Conservation (phyloP, 1,140 invertebrate genomes). For the Solenopsis fugax region DNA sequence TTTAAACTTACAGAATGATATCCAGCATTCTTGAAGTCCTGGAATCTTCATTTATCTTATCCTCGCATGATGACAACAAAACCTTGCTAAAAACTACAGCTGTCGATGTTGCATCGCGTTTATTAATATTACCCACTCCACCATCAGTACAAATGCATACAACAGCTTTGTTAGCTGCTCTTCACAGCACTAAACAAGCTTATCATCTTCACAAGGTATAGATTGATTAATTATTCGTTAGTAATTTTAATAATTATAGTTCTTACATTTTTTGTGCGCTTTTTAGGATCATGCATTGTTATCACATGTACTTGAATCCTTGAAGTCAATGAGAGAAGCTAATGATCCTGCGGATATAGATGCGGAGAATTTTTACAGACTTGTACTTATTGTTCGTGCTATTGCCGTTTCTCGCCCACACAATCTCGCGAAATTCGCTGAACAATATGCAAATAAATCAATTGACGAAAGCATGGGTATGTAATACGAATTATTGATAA, state of each 20-base stretch:
- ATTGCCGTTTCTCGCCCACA: conserved; percentile 94
- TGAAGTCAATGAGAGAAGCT: conserved; percentile 89
- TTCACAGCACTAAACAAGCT: conserved; percentile 90
- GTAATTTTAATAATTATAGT: neutral
- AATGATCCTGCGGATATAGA: conserved; percentile 90
- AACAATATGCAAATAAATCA: conserved; percentile 87
- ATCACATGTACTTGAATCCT: conserved; percentile 91
- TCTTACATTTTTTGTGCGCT: neutral
- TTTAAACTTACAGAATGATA: conserved; percentile 88
- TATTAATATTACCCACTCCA: conserved; percentile 95
- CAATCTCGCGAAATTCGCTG: conserved; percentile 93
- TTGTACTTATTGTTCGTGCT: conserved; percentile 93
- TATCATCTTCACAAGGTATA: conserved; percentile 96
- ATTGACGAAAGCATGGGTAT: conserved; percentile 86
- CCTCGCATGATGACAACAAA: conserved; percentile 84
- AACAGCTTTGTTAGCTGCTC: conserved; percentile 92
- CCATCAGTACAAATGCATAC: conserved; percentile 92
- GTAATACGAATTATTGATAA: neutral
- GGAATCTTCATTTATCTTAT: conserved; percentile 89
- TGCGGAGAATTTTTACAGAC: conserved; percentile 96
- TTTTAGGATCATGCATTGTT: conserved; percentile 93
- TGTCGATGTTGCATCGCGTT: conserved; percentile 91
- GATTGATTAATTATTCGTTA: neutral
- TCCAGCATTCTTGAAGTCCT: conserved; percentile 92
- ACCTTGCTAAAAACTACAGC: conserved; percentile 87